Conservation (phyloP, 2,888 invertebrate genomes). For the Drymonia ruficornis region DNA sequence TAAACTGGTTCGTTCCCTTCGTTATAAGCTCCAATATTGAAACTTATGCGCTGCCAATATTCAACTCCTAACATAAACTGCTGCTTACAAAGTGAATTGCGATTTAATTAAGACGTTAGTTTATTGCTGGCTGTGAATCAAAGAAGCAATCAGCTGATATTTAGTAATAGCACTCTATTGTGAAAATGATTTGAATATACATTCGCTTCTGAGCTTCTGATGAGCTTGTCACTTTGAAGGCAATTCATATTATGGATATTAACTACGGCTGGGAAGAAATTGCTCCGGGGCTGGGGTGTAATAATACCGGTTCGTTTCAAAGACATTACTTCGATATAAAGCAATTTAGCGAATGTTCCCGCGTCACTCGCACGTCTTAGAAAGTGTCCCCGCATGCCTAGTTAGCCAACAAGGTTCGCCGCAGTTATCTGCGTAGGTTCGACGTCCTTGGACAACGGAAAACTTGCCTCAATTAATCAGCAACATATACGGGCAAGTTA, state of each 20-base stretch:
- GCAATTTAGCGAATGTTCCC: conserved; percentile 49
- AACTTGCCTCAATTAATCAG: conserved; percentile 59
- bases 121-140: background rate
- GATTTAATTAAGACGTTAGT: background rate
- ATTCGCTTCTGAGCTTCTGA: background rate
- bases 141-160: background rate
- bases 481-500: conserved; percentile 37
- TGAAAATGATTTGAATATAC: background rate
- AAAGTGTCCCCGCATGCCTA: conserved; percentile 51
- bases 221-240: conserved; percentile 18
- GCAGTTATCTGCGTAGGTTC: conserved; percentile 50
- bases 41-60: conserved; percentile 56
- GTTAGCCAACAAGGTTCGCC: conserved; percentile 47
- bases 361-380: conserved; percentile 47
- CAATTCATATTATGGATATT: conserved; percentile 23
- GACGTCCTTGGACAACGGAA: conserved; percentile 49
- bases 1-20: conserved; percentile 56
- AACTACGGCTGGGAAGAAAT: conserved; percentile 21
- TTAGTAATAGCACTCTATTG: background rate
- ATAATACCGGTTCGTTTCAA: conserved; percentile 34
- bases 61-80: conserved; percentile 36
- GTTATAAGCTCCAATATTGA: conserved; percentile 54
- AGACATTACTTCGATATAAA: conserved; percentile 45
- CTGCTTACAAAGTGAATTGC: conserved; percentile 15
- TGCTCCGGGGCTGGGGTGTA: conserved; percentile 20